Evolutionary conservation across 2,888 invertebrate genomes (phyloP), one percentile per base, ranked within the genome.

Genomic region (Cheilosia vernalis): DNA sequence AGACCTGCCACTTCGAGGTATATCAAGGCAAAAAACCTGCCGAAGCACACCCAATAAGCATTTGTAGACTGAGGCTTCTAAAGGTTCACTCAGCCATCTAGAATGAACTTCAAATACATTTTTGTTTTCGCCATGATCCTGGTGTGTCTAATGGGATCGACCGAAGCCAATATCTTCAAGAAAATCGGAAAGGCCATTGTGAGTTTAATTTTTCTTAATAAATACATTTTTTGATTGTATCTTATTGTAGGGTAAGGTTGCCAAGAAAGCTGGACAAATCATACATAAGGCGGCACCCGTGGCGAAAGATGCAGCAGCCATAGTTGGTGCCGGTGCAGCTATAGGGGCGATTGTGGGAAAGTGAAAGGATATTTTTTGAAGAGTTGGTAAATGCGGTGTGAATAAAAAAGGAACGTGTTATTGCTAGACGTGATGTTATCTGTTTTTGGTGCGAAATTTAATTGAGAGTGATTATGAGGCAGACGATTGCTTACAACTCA

Each of bases 61-160:
- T 9, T 33, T 33, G 27, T 10, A 10, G 2, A 33, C 33, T 9
- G 10, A 9, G 6, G 9, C 7, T 33, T 33, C 33, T 33, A 9
- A 33, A 9, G 13, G 13, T 4, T 13, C 37, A 37, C 10, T 10
- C 33, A 10, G 33, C 9, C 33, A 2, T 33, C 1, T 10, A 83
- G 77, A 67, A 83, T 84, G 83, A 84, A 84, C 27, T 84, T 84
- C 42, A 79, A 69, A 37, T 79, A 64, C 53, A 53, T 84, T 64
- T 69, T 84, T 15, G 47, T 79, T 10, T 74, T 84, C 24, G 49
- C 74, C 40, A 9, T 84, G 27, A 19, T 79, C 37, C 24, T 84
- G 69, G 79, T 79, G 9, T 58, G 51, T 33, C 53, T 84, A 37
- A 64, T 79, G 19, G 84, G 47, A 47, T 58, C 27, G 7, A 27